Evolutionary conservation across 2,888 invertebrate genomes (phyloP).

Genomic region (Pedicia rivosa): DNA sequence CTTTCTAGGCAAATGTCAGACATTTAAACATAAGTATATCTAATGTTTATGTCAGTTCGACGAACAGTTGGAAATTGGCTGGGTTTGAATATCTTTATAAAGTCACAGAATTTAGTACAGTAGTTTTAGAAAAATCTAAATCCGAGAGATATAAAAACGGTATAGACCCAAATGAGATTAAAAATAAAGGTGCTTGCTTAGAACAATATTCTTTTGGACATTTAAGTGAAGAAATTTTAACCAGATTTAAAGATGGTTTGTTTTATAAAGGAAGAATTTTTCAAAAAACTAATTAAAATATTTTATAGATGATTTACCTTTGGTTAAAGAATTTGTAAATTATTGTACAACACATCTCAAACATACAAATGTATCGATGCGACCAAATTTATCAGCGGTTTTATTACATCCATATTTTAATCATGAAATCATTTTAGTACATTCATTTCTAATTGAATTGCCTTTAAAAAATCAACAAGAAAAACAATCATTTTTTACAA

Average conservation of each 20-base stretch:
- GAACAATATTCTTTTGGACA: constrained; percentile 66
- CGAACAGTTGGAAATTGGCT: constrained; percentile 78
- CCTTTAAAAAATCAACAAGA: constrained; percentile 64
- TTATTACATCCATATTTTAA: constrained; percentile 63
- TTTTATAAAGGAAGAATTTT: constrained; percentile 4
- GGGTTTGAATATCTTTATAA: constrained; percentile 68
- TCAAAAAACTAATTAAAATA: background rate
- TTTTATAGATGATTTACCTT: constrained; percentile 40
- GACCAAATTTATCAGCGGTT: constrained; percentile 50
- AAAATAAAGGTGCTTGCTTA: constrained; percentile 39
- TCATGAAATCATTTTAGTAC: constrained; percentile 69
- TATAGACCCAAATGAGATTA: constrained; percentile 48
- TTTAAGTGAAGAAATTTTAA: constrained; percentile 57
- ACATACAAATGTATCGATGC: constrained; percentile 41
- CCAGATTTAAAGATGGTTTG: constrained; percentile 39
- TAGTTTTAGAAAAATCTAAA: constrained; percentile 49
- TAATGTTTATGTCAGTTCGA: constrained; percentile 65
- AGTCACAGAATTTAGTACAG: constrained; percentile 44
- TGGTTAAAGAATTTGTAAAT: constrained; percentile 48
- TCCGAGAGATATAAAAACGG: constrained; percentile 54
- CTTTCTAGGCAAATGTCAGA: constrained; percentile 46
- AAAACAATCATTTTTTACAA: constrained; percentile 61
- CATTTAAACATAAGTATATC: constrained; percentile 72
- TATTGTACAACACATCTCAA: constrained; percentile 54
- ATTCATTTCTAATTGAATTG: constrained; percentile 67